Evolutionary conservation across 2,797 vertebrate species (phyloP).

Genomic region (Cyclopterus lumpus): DNA sequence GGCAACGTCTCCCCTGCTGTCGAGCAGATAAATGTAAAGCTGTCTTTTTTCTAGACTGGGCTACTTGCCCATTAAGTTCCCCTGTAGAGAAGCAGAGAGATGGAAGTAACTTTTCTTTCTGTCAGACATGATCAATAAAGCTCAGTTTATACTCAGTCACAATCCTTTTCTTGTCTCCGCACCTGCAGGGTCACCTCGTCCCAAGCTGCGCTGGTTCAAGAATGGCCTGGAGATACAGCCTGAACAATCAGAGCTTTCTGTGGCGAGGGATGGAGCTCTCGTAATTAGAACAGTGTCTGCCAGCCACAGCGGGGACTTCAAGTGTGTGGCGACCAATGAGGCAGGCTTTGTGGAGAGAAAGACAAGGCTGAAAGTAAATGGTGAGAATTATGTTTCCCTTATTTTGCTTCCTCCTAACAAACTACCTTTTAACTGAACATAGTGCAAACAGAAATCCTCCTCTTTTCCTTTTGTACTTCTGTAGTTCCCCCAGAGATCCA

Average conservation of each 20-base stretch:
- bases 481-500: slow-evolving; percentile 89
- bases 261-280: slow-evolving; percentile 84
- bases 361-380: slow-evolving; percentile 86
- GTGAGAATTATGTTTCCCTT: slow-evolving; percentile 67
- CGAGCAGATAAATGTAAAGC: slow-evolving; percentile 67
- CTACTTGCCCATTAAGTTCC: slow-evolving; percentile 53
- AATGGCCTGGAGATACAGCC: slow-evolving; percentile 84
- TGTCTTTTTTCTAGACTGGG: slow-evolving; percentile 64
- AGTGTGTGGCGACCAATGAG: slow-evolving; percentile 90
- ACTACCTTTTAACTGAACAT: background rate
- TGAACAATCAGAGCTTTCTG: slow-evolving; percentile 74
- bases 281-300: slow-evolving; percentile 83
- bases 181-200: slow-evolving; percentile 77
- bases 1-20: slow-evolving; percentile 58
- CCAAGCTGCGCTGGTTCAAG: slow-evolving; percentile 88
- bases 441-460: background rate
- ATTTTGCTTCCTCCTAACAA: background rate
- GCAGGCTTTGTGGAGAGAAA: slow-evolving; percentile 87
- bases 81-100: slow-evolving; percentile 44
- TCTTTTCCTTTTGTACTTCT: slow-evolving; percentile 11
- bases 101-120: slow-evolving; percentile 64
- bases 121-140: slow-evolving; percentile 62
- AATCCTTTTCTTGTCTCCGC: slow-evolving; percentile 23
- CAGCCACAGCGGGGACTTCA: slow-evolving; percentile 87
- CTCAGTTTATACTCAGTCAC: slow-evolving; percentile 27